Evolutionary conservation across 2,888 invertebrate genomes (phyloP).

Genomic region (Lamellibrachia satsuma): DNA sequence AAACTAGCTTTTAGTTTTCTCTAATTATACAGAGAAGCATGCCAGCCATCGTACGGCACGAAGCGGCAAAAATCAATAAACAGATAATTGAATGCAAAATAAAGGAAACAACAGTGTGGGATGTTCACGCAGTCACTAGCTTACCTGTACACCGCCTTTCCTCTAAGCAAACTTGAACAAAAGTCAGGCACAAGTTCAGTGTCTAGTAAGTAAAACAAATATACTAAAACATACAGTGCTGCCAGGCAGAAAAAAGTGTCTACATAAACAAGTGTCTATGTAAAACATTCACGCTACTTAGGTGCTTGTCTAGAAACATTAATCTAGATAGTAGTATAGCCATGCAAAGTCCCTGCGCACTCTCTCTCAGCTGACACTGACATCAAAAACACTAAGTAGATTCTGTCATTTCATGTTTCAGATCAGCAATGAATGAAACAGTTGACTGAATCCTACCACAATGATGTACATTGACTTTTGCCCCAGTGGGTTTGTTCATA

Average conservation of each 20-base stretch:
- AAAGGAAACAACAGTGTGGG: not conserved
- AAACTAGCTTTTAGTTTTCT: not conserved
- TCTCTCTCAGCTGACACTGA: not conserved
- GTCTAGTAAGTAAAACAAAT: not conserved
- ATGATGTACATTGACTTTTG: no score
- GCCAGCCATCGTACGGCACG: not conserved
- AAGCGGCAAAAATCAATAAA: not conserved
- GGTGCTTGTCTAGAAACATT: not conserved
- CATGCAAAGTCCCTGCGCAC: not conserved
- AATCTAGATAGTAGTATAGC: not conserved
- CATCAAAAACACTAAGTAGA: not conserved
- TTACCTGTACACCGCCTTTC: slow-evolving; percentile 25
- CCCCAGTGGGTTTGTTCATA: no score
- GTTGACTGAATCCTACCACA: no score
- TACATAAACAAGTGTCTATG: not conserved
- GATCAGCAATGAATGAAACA: no score
- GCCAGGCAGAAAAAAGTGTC: not conserved
- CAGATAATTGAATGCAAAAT: not conserved
- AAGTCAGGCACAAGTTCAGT: not conserved
- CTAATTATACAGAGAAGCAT: not conserved
- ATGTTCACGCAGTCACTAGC: not conserved
- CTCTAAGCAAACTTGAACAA: slow-evolving; percentile 27
- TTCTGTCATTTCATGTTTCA: not conserved
- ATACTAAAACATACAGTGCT: not conserved
- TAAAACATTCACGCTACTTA: not conserved